Percentiles rank a stretch among this genome's conserved stretches.
phyloP scores from a whole-genome alignment of 2,113 vertebrate genomes.

The Astatoreochromis straeleni region DNA sequence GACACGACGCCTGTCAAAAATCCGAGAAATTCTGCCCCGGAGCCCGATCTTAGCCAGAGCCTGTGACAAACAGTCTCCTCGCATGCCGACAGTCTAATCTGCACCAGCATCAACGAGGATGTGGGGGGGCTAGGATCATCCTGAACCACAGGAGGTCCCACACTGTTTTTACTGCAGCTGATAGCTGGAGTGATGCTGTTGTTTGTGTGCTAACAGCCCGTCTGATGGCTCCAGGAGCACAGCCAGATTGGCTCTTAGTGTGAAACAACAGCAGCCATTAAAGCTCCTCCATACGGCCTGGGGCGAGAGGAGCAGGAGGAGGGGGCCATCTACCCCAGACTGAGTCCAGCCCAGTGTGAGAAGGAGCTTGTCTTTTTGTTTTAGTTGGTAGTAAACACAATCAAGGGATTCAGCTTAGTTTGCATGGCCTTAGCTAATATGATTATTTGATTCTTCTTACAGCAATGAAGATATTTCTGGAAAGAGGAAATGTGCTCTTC shows the following conservation, averaged over 20 bases:
- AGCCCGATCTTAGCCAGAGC: not conserved
- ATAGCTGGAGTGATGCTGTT: not conserved
- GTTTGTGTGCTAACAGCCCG: slow-evolving; percentile 19
- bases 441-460: not conserved
- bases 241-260: slow-evolving; percentile 6
- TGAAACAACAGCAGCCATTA: slow-evolving; percentile 41
- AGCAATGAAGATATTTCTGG: not conserved
- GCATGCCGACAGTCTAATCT: not conserved
- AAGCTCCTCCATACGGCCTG: not conserved
- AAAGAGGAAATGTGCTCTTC: not conserved
- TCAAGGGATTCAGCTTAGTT: not conserved
- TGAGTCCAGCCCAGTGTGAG: not conserved
- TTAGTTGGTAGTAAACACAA: not conserved
- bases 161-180: slow-evolving; percentile 2
- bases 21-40: not conserved
- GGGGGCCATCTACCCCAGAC: not conserved
- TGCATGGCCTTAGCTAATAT: not conserved
- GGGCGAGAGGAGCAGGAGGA: not conserved
- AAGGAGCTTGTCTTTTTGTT: not conserved
- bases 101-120: not conserved
- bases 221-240: slow-evolving; percentile 11
- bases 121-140: not conserved
- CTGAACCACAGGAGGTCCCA: not conserved
- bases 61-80: not conserved
- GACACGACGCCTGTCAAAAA: not conserved